A percentile compares a stretch with the other conserved stretches of the same genome.
These are phyloP conservation scores for Catocala nupta DNA, from an alignment of 2,888 invertebrate genomes.

Conservation along the genomic window DNA sequence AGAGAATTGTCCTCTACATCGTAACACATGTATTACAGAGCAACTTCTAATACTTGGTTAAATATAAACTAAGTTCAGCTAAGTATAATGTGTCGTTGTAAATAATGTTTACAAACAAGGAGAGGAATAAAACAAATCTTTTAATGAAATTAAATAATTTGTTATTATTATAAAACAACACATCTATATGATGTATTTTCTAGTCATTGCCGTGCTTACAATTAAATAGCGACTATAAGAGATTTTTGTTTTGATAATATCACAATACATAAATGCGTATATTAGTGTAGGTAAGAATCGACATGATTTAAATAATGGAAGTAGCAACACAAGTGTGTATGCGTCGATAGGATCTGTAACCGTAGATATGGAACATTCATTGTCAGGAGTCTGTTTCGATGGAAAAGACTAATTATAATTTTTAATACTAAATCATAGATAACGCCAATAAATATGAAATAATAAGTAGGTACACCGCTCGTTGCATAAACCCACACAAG, in stretches of 20 bases:
- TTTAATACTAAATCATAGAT: too few species aligned
- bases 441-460: too few species aligned
- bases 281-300: constrained; percentile 40
- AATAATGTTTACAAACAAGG: too few species aligned
- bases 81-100: too few species aligned
- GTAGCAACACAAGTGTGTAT: constrained; percentile 39
- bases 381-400: too few species aligned
- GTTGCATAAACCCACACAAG: too few species aligned
- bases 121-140: constrained; percentile 72
- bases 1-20: too few species aligned
- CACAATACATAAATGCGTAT: constrained; percentile 70
- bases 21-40: too few species aligned
- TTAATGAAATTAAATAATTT: constrained; percentile 83
- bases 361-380: too few species aligned
- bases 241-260: constrained; percentile 55
- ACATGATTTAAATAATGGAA: constrained; percentile 49
- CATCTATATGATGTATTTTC: constrained; percentile 83
- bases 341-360: constrained; percentile 13
- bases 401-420: constrained; percentile 17
- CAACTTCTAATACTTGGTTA: too few species aligned
- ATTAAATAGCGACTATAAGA: constrained; percentile 46
- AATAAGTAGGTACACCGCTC: too few species aligned
- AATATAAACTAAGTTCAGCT: too few species aligned
- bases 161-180: constrained; percentile 85
- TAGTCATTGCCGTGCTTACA: constrained; percentile 76